Percentiles rank a stretch among this genome's conserved stretches.
These are phyloP conservation scores for Salvator merianae DNA, from an alignment of 2,113 vertebrate species.

Conservation along the genomic window DNA sequence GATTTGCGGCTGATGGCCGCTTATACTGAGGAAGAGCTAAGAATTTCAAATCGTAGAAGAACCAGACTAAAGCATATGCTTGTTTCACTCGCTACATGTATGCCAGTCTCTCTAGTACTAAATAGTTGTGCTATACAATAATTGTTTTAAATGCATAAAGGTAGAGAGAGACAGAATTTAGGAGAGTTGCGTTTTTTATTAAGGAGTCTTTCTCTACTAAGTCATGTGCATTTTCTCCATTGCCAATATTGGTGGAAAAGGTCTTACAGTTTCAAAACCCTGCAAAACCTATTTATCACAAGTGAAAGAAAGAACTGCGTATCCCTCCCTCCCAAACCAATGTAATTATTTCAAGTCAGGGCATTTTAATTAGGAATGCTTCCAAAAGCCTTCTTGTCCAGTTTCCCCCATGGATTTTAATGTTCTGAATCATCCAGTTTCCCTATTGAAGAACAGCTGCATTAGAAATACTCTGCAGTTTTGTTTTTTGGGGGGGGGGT, in stretches of 20 bases:
- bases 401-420: neutral
- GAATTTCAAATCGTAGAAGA: neutral
- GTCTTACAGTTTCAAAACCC: neutral
- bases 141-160: too few relatives aligned
- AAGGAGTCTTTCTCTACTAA: too few relatives aligned
- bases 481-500: neutral
- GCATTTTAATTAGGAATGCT: neutral
- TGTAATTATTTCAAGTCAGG: neutral
- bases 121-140: too few relatives aligned
- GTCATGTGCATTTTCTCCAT: neutral
- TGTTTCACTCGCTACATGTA: too few relatives aligned
- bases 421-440: neutral
- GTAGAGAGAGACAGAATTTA: too few relatives aligned
- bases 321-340: neutral
- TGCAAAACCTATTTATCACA: neutral
- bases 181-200: too few relatives aligned
- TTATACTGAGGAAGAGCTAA: neutral
- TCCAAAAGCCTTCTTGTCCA: neutral
- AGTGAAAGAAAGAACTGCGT: neutral
- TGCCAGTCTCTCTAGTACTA: too few relatives aligned
- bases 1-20: neutral
- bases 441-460: too few relatives aligned
- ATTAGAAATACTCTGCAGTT: neutral
- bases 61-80: too few relatives aligned
- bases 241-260: neutral